phyloP scores from a whole-genome alignment of 2,797 vertebrate species.

The Bucorvus abyssinicus region DNA sequence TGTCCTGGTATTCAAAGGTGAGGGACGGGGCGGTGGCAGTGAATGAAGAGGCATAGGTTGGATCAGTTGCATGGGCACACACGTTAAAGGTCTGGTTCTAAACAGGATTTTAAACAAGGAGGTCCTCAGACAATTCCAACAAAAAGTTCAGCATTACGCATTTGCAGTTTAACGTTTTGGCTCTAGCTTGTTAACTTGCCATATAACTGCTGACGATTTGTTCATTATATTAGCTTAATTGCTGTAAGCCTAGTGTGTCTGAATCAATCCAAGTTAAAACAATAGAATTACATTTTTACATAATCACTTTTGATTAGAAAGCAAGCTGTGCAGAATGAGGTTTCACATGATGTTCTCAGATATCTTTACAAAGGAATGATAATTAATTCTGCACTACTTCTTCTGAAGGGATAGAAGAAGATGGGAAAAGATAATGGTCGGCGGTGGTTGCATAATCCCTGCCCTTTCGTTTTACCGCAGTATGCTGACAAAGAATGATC shows the following conservation, averaged over 20 bases:
- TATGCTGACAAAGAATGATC: background rate
- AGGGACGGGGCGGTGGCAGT: background rate
- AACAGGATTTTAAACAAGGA: background rate
- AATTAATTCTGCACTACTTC: conserved; percentile 49
- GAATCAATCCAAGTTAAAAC: conserved; percentile 51
- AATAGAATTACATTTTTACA: conserved; percentile 29
- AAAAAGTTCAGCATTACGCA: background rate
- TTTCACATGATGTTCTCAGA: conserved; percentile 21
- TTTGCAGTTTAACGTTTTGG: background rate
- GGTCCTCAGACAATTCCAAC: background rate
- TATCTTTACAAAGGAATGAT: conserved; percentile 39
- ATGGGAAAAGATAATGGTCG: background rate
- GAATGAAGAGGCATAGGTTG: rapidly evolving
- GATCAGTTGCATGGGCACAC: background rate
- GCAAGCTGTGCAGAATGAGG: background rate
- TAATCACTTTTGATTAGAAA: conserved; percentile 47
- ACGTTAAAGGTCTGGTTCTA: background rate
- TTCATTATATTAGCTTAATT: conserved; percentile 42
- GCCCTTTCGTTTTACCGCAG: background rate
- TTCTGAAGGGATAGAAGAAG: conserved; percentile 18
- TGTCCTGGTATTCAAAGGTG: background rate
- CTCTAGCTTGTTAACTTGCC: background rate
- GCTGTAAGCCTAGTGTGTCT: background rate
- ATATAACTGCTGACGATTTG: background rate
- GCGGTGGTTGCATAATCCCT: background rate